These are phyloP conservation scores for Drosophila nebulosa DNA, from an alignment of 1,140 invertebrate species.

Conservation along the genomic window DNA sequence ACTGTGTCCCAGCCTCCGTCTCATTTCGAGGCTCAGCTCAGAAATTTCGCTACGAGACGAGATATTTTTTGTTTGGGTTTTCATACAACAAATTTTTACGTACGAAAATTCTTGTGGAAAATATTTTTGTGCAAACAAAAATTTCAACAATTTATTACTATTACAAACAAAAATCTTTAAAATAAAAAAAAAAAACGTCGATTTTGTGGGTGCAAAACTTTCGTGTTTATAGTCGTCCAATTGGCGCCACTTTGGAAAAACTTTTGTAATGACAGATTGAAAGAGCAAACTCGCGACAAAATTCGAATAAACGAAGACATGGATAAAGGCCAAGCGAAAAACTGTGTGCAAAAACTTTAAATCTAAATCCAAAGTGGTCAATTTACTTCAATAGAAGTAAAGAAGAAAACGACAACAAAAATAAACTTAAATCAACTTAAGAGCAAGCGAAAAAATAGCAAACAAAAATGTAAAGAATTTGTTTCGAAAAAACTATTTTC, in stretches of 20 bases:
- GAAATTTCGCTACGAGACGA: not conserved
- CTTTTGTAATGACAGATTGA: not conserved
- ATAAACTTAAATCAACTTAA: not conserved
- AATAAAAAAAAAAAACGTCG: not conserved
- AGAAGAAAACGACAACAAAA: not conserved
- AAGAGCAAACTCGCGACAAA: not conserved
- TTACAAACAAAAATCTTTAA: not conserved
- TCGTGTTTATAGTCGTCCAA: not conserved
- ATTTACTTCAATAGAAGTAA: not conserved
- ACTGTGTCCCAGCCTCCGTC: slow-evolving; percentile 19
- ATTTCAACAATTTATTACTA: not conserved
- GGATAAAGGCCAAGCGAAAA: not conserved
- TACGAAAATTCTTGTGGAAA: not conserved
- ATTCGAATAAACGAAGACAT: not conserved
- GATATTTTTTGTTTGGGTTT: not conserved
- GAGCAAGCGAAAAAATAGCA: not conserved
- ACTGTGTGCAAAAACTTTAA: not conserved
- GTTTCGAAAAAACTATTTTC: not conserved
- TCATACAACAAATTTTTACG: not conserved
- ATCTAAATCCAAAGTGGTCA: not conserved
- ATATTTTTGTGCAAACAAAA: not conserved
- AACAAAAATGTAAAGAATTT: not conserved
- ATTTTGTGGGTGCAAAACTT: not conserved
- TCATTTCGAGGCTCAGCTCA: not conserved
- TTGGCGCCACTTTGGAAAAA: not conserved